Evolutionary conservation across 2,888 invertebrate genomes (phyloP), one percentile per base, ranked within the genome.

Genomic region (Drosophila macrospina): DNA sequence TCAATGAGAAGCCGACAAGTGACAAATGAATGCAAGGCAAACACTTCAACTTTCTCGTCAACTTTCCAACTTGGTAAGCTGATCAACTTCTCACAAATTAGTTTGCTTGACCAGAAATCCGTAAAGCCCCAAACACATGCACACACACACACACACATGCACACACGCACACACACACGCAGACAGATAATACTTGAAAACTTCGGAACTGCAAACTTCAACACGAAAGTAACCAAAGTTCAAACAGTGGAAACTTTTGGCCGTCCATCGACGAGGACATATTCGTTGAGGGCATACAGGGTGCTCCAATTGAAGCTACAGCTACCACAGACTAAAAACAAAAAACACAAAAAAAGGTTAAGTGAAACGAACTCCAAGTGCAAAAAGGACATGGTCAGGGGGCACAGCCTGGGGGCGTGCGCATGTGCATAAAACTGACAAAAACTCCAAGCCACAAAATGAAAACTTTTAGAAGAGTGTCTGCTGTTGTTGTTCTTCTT

Each of bases 351-450:
- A 63, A 61, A 68, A 67, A 82, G 82, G 86, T 82, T 86, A 82
- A 82, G 80, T 80, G 82, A 86, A 69, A 78, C 82, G 86, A 82
- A 78, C 82, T 52, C 57, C 41, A 52, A 77, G 74, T 65, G 73
- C 75, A 73, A 16, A 51, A 65, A 59, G 69, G 62, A 47, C 75
- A 62, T 57, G 61, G 30, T 67, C 63, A 64, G 57, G 47, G 52
- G 44, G 61, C 48, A 39, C n/a, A 20, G 30, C 42, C 24, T 54
- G 39, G 30, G 34, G 52, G 51, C 20, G 20, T 56, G 20, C 48
- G 57, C 36, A 52, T 51, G 59, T 32, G 54, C 36, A 56, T 60
- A 73, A 71, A 78, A 71, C 78, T 79, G 69, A 73, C 77, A 77
- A 66, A 80, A 74, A 71, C 73, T 66, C 48, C 57, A 62, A 81